Evolutionary conservation across 2,797 vertebrate genomes (phyloP).

Genomic region (Myotis findleyi): DNA sequence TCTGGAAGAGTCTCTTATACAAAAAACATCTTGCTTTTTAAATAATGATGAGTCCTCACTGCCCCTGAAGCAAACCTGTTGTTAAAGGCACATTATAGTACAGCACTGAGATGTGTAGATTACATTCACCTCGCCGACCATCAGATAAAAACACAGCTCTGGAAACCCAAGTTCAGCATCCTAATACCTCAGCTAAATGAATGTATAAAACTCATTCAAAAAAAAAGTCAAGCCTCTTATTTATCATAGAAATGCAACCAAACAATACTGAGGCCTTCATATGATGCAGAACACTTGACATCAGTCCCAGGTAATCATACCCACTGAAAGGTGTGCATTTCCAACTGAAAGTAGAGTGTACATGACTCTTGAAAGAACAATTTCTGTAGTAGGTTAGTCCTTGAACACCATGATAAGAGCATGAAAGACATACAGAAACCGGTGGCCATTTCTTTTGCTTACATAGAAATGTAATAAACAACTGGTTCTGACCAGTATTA

Average conservation of each 20-base stretch:
- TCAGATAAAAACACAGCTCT: background rate
- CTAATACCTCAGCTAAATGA: background rate
- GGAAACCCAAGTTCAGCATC: background rate
- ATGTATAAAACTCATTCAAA: background rate
- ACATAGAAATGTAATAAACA: background rate
- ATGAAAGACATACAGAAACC: background rate
- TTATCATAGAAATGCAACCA: constrained; percentile 6
- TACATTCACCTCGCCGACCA: background rate
- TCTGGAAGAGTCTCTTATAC: background rate
- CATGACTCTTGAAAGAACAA: constrained; percentile 27
- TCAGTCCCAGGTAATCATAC: background rate
- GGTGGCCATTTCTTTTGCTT: constrained; percentile 20
- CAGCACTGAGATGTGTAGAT: background rate
- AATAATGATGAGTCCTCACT: constrained; percentile 1
- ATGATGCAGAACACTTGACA: background rate
- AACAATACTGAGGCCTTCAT: background rate
- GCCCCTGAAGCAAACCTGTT: background rate
- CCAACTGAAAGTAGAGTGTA: background rate
- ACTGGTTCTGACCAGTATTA: background rate
- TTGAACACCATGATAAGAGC: background rate
- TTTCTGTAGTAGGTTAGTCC: constrained; percentile 14
- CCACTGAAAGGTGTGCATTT: background rate
- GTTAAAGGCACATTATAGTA: background rate
- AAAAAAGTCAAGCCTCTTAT: background rate
- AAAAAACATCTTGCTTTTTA: constrained; percentile 28